These are phyloP conservation scores for Mythimna impura DNA, from an alignment of 2,888 invertebrate genomes.

Conservation along the genomic window DNA sequence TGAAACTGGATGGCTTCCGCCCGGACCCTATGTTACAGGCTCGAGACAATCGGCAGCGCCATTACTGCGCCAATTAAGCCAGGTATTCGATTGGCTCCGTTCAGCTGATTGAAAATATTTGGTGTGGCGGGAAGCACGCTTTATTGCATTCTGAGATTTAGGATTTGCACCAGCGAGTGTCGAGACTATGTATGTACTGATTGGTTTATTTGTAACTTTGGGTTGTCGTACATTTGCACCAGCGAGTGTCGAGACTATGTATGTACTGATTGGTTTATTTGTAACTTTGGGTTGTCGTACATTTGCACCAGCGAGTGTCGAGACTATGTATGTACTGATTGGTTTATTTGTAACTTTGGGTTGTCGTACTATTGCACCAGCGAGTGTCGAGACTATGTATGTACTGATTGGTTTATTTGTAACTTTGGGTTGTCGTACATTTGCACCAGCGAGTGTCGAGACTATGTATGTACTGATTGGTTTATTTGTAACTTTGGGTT, in stretches of 20 bases:
- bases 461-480: not conserved
- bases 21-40: conserved; percentile 64
- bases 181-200: not conserved
- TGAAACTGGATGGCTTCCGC: conserved; percentile 78
- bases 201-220: not conserved
- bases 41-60: conserved; percentile 62
- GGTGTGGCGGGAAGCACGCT: conserved; percentile 34
- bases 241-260: not conserved
- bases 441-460: conserved; percentile 16
- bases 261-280: not conserved
- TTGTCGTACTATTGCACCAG: conserved; percentile 31
- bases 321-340: not conserved
- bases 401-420: not conserved
- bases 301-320: conserved; percentile 26
- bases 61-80: conserved; percentile 70
- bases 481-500: not conserved
- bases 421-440: conserved; percentile 1
- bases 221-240: conserved; percentile 30
- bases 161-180: conserved; percentile 36
- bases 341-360: not conserved
- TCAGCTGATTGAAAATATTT: conserved; percentile 69
- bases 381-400: not conserved
- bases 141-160: conserved; percentile 69
- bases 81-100: conserved; percentile 70
- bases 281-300: not conserved